Conservation (phyloP, 2,113 vertebrate species). For the Raphicerus campestris region DNA sequence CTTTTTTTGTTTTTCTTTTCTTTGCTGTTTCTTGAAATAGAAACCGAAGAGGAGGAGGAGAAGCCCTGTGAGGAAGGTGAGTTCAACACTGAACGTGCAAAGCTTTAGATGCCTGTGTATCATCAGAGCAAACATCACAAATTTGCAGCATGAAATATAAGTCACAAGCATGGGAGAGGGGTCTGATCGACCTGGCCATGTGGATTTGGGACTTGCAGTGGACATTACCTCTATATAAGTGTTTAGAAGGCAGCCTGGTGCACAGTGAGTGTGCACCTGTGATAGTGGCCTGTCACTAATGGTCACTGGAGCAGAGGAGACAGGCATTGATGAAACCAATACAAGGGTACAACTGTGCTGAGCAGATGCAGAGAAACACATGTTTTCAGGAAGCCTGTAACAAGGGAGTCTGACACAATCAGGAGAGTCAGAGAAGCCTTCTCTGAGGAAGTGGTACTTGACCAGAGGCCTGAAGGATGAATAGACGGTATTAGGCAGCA, state of each 20-base stretch:
- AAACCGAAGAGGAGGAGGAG: not conserved
- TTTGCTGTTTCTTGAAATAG: not conserved
- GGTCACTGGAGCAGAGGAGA: not conserved
- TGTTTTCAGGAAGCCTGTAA: not conserved
- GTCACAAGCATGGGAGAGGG: not conserved
- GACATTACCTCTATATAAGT: not conserved
- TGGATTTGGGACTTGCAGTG: not conserved
- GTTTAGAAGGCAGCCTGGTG: not conserved
- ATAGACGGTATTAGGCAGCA: not conserved
- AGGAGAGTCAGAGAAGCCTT: not conserved
- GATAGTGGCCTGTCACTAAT: not conserved
- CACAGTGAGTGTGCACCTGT: not conserved
- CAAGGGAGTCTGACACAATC: not conserved
- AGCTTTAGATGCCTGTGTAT: not conserved
- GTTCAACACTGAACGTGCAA: not conserved
- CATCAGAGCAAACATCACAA: not conserved
- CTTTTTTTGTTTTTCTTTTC: not conserved
- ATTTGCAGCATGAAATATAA: too few species aligned
- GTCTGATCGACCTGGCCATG: accelerated
- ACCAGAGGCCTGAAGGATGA: not conserved
- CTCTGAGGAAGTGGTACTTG: not conserved
- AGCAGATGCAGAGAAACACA: not conserved
- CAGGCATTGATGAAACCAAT: accelerated
- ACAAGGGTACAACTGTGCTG: not conserved
- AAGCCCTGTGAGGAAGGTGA: not conserved